Percentiles rank a stretch among this genome's conserved stretches.
These are phyloP conservation scores for Ceyx cyanopectus DNA, from an alignment of 2,113 vertebrate species.

Conservation along the genomic window DNA sequence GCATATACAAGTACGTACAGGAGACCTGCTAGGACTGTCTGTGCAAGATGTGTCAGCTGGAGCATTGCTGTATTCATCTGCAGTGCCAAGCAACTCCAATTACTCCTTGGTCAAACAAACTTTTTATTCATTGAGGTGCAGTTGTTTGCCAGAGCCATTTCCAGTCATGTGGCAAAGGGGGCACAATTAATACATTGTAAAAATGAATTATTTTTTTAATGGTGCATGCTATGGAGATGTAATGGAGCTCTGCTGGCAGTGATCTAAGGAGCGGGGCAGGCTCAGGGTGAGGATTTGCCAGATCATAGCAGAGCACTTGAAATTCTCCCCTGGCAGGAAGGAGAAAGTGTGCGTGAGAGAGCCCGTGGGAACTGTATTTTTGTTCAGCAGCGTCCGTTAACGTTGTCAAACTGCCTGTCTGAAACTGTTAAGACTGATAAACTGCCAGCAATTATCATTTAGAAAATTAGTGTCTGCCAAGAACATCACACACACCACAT, in stretches of 20 bases:
- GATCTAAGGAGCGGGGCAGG: not conserved
- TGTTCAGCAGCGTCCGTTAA: not conserved
- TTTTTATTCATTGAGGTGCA: conserved; percentile 69
- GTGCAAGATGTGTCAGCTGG: conserved; percentile 47
- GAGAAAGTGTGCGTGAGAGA: not conserved
- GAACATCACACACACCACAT: not conserved
- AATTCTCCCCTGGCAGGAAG: not conserved
- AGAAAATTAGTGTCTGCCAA: conserved; percentile 35
- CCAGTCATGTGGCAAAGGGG: conserved; percentile 44
- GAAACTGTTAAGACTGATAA: conserved; percentile 14
- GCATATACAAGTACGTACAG: not conserved
- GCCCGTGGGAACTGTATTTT: conserved; percentile 14
- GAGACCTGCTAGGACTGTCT: not conserved
- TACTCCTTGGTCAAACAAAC: conserved; percentile 64
- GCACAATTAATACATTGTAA: conserved; percentile 72
- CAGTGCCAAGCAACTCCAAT: conserved; percentile 51
- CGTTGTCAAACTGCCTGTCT: conserved; percentile 41
- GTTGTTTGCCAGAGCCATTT: conserved; percentile 62
- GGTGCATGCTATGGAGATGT: not conserved
- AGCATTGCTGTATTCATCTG: conserved; percentile 15
- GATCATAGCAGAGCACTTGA: conserved; percentile 8
- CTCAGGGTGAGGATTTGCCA: conserved; percentile 19
- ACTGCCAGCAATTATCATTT: conserved; percentile 38
- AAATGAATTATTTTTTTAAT: not conserved
- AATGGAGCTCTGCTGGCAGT: conserved; percentile 19